A percentile compares a stretch with the other conserved stretches of the same genome.
Evolutionary conservation across 2,113 vertebrate genomes (phyloP).

Genomic region (Ramphastos sulfuratus): DNA sequence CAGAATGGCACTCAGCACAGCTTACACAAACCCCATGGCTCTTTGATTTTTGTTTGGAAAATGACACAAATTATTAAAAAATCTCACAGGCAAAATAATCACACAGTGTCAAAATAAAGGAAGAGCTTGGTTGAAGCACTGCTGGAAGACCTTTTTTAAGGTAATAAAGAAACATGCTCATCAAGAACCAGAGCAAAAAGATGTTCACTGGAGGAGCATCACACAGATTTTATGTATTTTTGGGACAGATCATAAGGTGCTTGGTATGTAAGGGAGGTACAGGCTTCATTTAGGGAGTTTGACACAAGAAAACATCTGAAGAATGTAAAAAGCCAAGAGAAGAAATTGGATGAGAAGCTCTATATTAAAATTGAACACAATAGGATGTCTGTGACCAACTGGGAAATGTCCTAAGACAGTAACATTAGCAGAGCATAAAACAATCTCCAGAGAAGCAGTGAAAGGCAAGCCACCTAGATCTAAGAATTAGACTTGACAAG

Average conservation of each 20-base stretch:
- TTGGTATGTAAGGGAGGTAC: not conserved
- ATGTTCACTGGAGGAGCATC: not conserved
- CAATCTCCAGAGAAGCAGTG: not conserved
- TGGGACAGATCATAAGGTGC: not conserved
- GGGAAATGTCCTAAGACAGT: not conserved
- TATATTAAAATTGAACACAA: not conserved
- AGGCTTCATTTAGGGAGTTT: not conserved
- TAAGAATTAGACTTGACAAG: slow-evolving; percentile 6
- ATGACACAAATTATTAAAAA: not conserved
- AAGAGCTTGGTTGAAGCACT: not conserved
- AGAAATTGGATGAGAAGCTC: not conserved
- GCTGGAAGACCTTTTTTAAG: not conserved
- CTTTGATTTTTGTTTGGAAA: not conserved
- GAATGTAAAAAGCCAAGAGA: not conserved
- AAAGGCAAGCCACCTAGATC: not conserved
- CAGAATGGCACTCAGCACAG: not conserved
- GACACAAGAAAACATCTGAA: not conserved
- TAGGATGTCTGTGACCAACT: not conserved
- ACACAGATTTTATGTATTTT: not conserved
- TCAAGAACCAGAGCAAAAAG: not conserved
- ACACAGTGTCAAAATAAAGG: not conserved
- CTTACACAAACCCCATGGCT: not conserved
- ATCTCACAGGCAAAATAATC: not conserved
- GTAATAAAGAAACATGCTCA: not conserved
- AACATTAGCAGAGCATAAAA: not conserved